These are phyloP conservation scores for Neoscelio sp. DNA, from an alignment of 2,888 invertebrate species.

Conservation along the genomic window DNA sequence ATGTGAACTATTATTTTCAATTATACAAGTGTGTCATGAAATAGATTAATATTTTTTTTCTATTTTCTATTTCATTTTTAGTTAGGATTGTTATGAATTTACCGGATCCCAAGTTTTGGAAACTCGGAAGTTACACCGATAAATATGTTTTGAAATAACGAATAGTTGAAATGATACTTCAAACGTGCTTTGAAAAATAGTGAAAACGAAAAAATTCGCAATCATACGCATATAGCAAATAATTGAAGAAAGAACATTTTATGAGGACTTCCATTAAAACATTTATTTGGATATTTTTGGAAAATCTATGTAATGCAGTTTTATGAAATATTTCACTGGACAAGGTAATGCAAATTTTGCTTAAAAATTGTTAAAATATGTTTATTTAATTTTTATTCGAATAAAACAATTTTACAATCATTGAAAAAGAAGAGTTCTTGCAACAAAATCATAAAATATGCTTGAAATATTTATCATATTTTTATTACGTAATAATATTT, in stretches of 20 bases:
- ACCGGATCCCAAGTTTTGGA: background rate
- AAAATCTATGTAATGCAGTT: slow-evolving; percentile 57
- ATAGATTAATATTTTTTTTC: background rate
- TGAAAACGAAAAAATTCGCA: background rate
- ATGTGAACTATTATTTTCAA: slow-evolving; percentile 2
- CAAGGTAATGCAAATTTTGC: slow-evolving; percentile 29
- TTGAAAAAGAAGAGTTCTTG: no score
- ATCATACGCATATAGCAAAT: no score
- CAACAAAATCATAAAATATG: no score
- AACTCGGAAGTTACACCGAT: background rate
- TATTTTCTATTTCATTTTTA: background rate
- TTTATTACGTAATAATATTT: no score
- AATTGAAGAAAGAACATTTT: slow-evolving; percentile 8
- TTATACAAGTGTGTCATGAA: background rate
- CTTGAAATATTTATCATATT: background rate
- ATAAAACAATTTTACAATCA: no score
- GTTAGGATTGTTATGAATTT: background rate
- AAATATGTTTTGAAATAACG: slow-evolving; percentile 1
- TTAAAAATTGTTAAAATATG: background rate
- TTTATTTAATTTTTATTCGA: slow-evolving; percentile 1
- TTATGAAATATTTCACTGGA: slow-evolving; percentile 62
- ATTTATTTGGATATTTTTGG: slow-evolving; percentile 1
- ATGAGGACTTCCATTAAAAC: slow-evolving; percentile 8
- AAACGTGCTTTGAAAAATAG: background rate
- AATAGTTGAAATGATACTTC: background rate